These are phyloP conservation scores for Marisa cornuarietis DNA, from an alignment of 1,140 invertebrate species.

Conservation along the genomic window DNA sequence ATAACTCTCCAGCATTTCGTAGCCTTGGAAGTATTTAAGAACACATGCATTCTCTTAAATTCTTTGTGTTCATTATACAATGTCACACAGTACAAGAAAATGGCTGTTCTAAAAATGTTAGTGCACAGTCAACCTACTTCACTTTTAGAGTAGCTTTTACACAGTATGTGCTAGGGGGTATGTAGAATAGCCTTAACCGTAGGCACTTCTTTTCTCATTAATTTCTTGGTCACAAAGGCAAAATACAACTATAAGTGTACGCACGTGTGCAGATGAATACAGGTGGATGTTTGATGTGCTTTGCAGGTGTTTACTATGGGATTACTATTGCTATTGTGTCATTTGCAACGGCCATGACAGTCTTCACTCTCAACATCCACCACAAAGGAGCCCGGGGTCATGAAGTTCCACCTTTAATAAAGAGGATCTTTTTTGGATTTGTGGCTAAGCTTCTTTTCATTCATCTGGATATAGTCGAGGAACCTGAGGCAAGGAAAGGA, in stretches of 20 bases:
- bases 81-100: no score
- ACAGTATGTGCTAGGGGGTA: no score
- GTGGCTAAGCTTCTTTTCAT: constrained; percentile 70
- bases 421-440: constrained; percentile 74
- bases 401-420: constrained; percentile 77
- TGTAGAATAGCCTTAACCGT: no score
- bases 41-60: no score
- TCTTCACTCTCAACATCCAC: constrained; percentile 80
- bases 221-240: no score
- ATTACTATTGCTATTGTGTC: constrained; percentile 91
- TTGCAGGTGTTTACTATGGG: constrained; percentile 86
- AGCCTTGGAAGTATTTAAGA: no score
- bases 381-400: constrained; percentile 83
- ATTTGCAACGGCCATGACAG: constrained; percentile 85
- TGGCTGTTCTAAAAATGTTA: no score
- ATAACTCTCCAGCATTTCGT: no score
- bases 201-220: no score
- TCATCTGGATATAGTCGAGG: constrained; percentile 59
- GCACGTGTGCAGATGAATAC: constrained; percentile 15
- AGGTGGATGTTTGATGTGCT: background rate
- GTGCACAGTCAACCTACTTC: no score
- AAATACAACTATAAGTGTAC: background rate
- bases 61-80: no score
- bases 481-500: constrained; percentile 20
- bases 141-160: no score